Evolutionary conservation across 64 coral and sea anemone genomes (phyloP).

Genomic region (Cladopsammia gracilis): DNA sequence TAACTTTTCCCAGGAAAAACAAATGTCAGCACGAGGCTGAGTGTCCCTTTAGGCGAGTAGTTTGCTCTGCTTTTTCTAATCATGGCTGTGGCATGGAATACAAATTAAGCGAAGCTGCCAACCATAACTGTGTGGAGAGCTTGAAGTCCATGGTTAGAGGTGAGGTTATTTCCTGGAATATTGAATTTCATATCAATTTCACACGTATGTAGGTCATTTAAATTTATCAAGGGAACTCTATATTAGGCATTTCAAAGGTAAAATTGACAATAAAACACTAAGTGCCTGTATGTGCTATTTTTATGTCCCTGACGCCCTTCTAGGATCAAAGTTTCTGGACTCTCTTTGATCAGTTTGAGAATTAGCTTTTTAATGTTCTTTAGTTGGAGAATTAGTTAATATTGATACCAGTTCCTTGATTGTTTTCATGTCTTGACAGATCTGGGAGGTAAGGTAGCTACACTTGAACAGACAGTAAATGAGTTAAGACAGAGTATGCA

Average conservation of each 20-base stretch:
- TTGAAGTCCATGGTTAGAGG: slow-evolving; percentile 1
- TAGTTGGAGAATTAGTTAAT: background rate
- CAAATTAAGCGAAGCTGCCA: background rate
- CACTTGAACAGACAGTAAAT: slow-evolving; percentile 35
- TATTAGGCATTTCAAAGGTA: too few species aligned
- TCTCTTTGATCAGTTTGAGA: too few species aligned
- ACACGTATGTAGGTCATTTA: background rate
- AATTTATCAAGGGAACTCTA: too few species aligned
- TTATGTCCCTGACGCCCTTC: too few species aligned
- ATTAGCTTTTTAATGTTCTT: too few species aligned
- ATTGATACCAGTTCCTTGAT: background rate
- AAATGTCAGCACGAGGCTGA: slow-evolving; percentile 18
- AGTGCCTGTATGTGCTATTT: too few species aligned
- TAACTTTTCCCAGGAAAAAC: slow-evolving; percentile 33
- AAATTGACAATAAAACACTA: too few species aligned
- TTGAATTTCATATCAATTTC: background rate
- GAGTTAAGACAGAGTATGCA: background rate
- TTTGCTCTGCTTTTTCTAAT: background rate
- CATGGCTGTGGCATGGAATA: slow-evolving; percentile 58
- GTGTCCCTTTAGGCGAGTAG: slow-evolving; percentile 34
- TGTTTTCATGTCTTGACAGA: background rate
- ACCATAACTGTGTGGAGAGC: slow-evolving; percentile 40
- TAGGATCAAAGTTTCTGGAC: too few species aligned
- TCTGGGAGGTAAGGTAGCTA: background rate
- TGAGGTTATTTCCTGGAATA: background rate